Evolutionary conservation across 2,113 vertebrate species (phyloP).

Genomic region (Lontra canadensis): DNA sequence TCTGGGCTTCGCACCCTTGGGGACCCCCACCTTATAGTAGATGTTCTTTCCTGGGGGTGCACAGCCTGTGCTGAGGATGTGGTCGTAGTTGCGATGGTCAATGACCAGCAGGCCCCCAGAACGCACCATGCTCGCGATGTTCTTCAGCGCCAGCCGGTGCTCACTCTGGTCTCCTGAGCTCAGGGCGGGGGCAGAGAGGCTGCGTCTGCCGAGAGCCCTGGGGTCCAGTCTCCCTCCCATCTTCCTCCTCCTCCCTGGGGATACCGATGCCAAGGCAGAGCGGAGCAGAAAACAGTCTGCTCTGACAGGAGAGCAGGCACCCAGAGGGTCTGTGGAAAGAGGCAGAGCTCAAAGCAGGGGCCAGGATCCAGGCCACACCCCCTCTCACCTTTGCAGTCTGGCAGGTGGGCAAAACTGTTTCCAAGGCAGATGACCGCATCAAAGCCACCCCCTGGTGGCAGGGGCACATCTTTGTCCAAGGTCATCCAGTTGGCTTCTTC

Average conservation of each 20-base stretch:
- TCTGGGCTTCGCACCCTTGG: not conserved
- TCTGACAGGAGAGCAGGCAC: not conserved
- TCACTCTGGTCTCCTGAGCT: constrained; percentile 95
- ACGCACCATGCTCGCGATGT: constrained; percentile 96
- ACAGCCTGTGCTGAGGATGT: constrained; percentile 94
- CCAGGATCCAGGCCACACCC: not conserved
- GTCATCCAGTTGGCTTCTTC: constrained; percentile 99
- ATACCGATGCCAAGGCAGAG: not conserved
- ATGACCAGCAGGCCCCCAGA: constrained; percentile 94
- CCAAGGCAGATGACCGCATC: constrained; percentile 98
- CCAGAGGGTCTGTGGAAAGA: not conserved
- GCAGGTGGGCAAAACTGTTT: constrained; percentile 97
- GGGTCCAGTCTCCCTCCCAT: not conserved
- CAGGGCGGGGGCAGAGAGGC: not conserved
- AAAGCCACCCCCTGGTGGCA: constrained; percentile 90
- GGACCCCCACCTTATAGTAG: constrained; percentile 93
- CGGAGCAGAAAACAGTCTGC: not conserved
- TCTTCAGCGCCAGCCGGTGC: constrained; percentile 93
- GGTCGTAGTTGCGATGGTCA: constrained; percentile 97
- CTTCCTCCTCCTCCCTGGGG: not conserved
- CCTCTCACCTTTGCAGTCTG: constrained; percentile 96
- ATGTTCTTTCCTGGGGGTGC: constrained; percentile 97
- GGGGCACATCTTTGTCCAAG: constrained; percentile 89
- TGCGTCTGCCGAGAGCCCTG: fast-evolving
- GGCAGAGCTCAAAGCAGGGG: not conserved